Evolutionary conservation across 1,140 invertebrate genomes (phyloP).

Genomic region (Mactra quadrangularis): DNA sequence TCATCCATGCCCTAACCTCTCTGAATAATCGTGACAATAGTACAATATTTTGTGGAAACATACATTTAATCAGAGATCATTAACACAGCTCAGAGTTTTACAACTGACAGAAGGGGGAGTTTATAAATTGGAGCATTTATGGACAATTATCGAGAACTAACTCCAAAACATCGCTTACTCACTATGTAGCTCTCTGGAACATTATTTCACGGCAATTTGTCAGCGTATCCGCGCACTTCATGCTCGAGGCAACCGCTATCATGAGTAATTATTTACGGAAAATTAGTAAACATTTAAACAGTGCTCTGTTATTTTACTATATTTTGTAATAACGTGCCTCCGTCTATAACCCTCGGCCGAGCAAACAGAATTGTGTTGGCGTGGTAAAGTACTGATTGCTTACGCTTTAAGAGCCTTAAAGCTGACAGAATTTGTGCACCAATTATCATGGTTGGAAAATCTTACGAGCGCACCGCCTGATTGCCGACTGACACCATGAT

Average conservation of each 20-base stretch:
- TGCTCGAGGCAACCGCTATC: slow-evolving; percentile 33
- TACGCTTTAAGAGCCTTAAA: slow-evolving; percentile 8
- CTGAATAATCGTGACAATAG: too few relatives aligned
- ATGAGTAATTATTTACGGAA: slow-evolving; percentile 58
- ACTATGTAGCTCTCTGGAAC: slow-evolving; percentile 26
- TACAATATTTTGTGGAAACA: too few relatives aligned
- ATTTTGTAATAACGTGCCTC: slow-evolving; percentile 51
- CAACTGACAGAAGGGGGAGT: slow-evolving; percentile 38
- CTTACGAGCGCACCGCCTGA: too few relatives aligned
- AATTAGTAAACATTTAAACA: slow-evolving; percentile 58
- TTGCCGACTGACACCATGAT: too few relatives aligned
- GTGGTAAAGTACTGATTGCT: slow-evolving; percentile 24
- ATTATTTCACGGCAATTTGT: too few relatives aligned
- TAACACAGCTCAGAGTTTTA: too few relatives aligned
- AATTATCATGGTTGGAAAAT: too few relatives aligned
- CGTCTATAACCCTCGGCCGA: slow-evolving; percentile 17
- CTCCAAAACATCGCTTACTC: slow-evolving; percentile 26
- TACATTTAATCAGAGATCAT: too few relatives aligned
- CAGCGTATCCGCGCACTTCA: neutral
- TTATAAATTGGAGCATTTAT: slow-evolving; percentile 39
- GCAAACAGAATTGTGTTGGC: slow-evolving; percentile 43
- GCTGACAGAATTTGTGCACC: slow-evolving; percentile 16
- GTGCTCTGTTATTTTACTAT: slow-evolving; percentile 46
- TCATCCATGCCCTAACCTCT: too few relatives aligned
- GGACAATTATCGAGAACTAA: slow-evolving; percentile 48